Evolutionary conservation across 2,888 invertebrate species (phyloP), one percentile per base, ranked within the genome.

Genomic region (Neoascia interrupta): DNA sequence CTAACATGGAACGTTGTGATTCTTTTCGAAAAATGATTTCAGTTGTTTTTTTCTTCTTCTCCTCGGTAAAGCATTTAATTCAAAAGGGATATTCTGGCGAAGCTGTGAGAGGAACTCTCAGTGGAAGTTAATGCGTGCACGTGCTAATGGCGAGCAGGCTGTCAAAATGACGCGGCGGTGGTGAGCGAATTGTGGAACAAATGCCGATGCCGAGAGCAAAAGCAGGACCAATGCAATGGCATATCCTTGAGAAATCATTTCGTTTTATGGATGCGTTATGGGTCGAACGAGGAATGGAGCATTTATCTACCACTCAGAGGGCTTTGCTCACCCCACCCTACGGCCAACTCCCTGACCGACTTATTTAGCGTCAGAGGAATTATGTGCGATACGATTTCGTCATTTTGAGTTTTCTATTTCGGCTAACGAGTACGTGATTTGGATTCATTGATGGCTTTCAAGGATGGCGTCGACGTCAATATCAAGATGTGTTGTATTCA

Each of bases 41-140:
- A 31, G 10, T 39, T 6, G 10, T 34, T 49, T 54, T 31, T 18
- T 45, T 11, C 19, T 26, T 18, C n/a, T 34, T n/a, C 5, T 36
- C 23, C 21, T 51, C 23, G 21, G 53, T n/a, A n/a, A n/a, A n/a
- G n/a, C n/a, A n/a, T n/a, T n/a, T n/a, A n/a, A n/a, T n/a, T n/a
- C 23, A 69, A 56, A 61, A 63, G 28, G 61, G 47, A 69, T 63
- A 45, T 63, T 70, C 36, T 28, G 39, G 41, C 26, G 31, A 34
- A 28, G 15, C 23, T 28, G 41, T 19, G 31, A 36, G 28, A 56
- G 53, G 43, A 64, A 58, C 58, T 58, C 64, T 60, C 53, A 47
- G 63, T 60, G 45, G 28, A 73, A 73, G 75, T 82, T 84, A 88
- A 87, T 87, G 86, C 85, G 85, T 87, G 87, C 88, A 88, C 88